Evolutionary conservation across 2,797 vertebrate genomes (phyloP), one percentile per base, ranked within the genome.

Genomic region (Ispidina picta): DNA sequence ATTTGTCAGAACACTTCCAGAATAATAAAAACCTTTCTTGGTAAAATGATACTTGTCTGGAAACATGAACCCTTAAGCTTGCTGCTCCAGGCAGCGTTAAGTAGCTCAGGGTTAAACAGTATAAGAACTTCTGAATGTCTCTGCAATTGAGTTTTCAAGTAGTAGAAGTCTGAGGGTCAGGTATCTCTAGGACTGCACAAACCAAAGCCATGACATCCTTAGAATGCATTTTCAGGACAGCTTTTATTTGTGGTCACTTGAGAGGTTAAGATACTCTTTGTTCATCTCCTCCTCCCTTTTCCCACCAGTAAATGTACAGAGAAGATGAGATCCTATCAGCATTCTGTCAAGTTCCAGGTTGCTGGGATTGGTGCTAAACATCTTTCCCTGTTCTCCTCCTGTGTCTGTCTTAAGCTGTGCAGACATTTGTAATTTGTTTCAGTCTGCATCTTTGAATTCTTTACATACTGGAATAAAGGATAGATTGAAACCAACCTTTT

Each of bases 211-310:
- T 51, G 78, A 5, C 55, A 81, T 81, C 39, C 35, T 82, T 65
- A 64, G 52, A 41, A 70, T 63, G 14, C 62, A 25, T 75, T 78
- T 54, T n/a, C 58, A 72, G 64, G 46, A 23, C 52, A 78, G 29
- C 31, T 73, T 83, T 88, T 65, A n/a, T 81, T 90, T 88, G 60
- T 82, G 63, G 71, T 62, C 69, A 26, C 70, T 87, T 72, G 72
- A 83, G 78, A 81, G n/a, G 59, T 68, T 91, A 58, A 86, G 54
- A 69, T 92, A 29, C 10, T 43, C n/a, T 55, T 55, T 35, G 17
- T 70, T 19, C 39, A 14, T 25, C 8, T 14, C 11, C 4, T 12
- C 7, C 5, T 15, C 3, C 48, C 48, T 49, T 26, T 49, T 7
- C 13, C 19, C 10, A 17, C 2, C 17, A 22, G 28, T 81, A 68